phyloP scores from a whole-genome alignment of 1,140 invertebrate genomes.

The Hypsibius dujardini region DNA sequence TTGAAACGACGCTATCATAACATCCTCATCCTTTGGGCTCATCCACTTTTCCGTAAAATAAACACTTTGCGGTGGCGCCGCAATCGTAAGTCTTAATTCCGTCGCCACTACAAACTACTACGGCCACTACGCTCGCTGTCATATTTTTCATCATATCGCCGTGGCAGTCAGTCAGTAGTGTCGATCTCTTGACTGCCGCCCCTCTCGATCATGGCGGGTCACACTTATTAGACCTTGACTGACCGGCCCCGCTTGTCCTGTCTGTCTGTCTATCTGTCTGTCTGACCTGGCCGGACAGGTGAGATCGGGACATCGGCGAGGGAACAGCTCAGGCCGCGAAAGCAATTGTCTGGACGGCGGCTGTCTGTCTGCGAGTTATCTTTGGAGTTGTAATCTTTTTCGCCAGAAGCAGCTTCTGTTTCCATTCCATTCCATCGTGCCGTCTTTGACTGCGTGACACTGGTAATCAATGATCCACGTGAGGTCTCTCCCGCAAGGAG shows the following conservation, averaged over 20 bases:
- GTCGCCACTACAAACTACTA: neutral
- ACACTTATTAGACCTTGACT: conserved; percentile 9
- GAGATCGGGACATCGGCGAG: too few relatives aligned
- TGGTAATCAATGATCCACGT: too few relatives aligned
- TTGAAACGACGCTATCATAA: neutral
- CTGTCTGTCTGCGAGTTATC: too few relatives aligned
- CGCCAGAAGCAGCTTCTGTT: too few relatives aligned
- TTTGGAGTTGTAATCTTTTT: too few relatives aligned
- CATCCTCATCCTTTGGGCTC: neutral
- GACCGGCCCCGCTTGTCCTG: neutral
- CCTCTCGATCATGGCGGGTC: neutral
- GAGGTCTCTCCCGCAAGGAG: neutral
- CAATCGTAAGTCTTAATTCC: neutral
- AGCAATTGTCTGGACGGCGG: too few relatives aligned
- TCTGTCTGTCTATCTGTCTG: too few relatives aligned
- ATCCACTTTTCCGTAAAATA: neutral
- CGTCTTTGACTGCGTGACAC: too few relatives aligned
- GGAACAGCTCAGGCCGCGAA: too few relatives aligned
- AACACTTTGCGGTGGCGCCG: conserved; percentile 4
- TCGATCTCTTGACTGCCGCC: neutral
- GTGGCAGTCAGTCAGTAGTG: neutral
- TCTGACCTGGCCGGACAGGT: too few relatives aligned
- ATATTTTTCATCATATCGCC: neutral
- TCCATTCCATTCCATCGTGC: too few relatives aligned
- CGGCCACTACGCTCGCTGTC: too few relatives aligned